Evolutionary conservation across 1,140 invertebrate genomes (phyloP), one percentile per base, ranked within the genome.

Genomic region (Radopholus similis): DNA sequence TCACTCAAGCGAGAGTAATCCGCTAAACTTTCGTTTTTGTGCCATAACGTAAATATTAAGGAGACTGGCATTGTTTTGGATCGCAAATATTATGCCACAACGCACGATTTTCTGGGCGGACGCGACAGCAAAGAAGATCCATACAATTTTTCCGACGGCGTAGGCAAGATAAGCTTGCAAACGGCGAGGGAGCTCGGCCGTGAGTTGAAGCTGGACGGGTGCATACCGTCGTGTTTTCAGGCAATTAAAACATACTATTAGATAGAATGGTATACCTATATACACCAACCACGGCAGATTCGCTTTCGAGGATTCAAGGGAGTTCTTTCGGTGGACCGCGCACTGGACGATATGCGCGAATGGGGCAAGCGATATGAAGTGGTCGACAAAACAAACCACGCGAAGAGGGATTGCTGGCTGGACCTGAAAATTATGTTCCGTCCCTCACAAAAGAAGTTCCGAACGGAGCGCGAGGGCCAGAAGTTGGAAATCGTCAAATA

Each of bases 401-500:
- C 42, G 37, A 70, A 70, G 28, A 18, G 56, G 8, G 68, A 70
- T 35, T 70, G 68, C 26, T 70, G 68, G 68, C 37, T 70, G 8
- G 69, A 71, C 37, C 26, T 71, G 4, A 47, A 47, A 18, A 71
- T 71, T 32, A 72, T 57, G 21, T 74, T 77, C 32, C 68, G 72
- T n/a, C 66, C 55, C 13, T 76, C 73, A 1, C 72, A 74, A 54
- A 65, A 77, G 26, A 74, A 74, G 28, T 74, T 74, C 42, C 42
- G 59, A 49, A 58, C 73, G 1, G 34, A 37, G 32, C 23, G 42
- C 11, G 57, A 38, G 23, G 71, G 58, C 28, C 62, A 57, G 15
- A 44, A 66, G 9, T 66, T 83, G 11, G 82, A 84, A 71, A 75
- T 83, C 37, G 79, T 84, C 1, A 84, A 83, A 64, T 78, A 80